Evolutionary conservation across 2,888 invertebrate genomes (phyloP).

Genomic region (Nebria brevicollis): DNA sequence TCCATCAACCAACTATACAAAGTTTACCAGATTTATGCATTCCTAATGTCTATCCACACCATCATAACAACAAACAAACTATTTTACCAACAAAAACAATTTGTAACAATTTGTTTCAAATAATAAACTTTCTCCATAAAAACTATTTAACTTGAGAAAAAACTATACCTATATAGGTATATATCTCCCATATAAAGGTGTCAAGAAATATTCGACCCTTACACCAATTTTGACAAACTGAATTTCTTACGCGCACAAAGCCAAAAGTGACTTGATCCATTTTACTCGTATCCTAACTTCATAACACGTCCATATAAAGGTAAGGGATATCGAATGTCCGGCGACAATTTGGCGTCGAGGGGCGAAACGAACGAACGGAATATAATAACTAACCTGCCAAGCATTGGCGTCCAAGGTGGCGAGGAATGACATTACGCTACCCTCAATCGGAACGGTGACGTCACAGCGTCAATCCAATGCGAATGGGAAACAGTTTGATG

Average conservation of each 20-base stretch:
- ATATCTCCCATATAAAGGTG: no score
- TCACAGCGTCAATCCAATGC: conserved; percentile 4
- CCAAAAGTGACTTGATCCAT: neutral
- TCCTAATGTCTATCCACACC: neutral
- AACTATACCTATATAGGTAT: no score
- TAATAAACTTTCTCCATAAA: no score
- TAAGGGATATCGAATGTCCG: conserved; percentile 41
- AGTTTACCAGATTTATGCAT: neutral
- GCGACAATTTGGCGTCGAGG: neutral
- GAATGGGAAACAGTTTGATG: conserved; percentile 11
- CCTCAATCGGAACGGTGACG: conserved; percentile 27
- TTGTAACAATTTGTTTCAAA: no score
- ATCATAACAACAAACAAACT: neutral
- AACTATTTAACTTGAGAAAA: no score
- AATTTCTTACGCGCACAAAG: neutral
- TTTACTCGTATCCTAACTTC: neutral
- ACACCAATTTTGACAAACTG: neutral
- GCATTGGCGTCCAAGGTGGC: conserved; percentile 66
- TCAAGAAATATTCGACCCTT: neutral
- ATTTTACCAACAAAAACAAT: neutral
- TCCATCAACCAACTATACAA: conserved; percentile 7
- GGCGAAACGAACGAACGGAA: neutral
- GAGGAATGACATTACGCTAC: conserved; percentile 63
- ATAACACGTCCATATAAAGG: neutral
- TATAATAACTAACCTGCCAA: conserved; percentile 63